Conservation (phyloP, 2,797 vertebrate genomes). For the Argya squamiceps region DNA sequence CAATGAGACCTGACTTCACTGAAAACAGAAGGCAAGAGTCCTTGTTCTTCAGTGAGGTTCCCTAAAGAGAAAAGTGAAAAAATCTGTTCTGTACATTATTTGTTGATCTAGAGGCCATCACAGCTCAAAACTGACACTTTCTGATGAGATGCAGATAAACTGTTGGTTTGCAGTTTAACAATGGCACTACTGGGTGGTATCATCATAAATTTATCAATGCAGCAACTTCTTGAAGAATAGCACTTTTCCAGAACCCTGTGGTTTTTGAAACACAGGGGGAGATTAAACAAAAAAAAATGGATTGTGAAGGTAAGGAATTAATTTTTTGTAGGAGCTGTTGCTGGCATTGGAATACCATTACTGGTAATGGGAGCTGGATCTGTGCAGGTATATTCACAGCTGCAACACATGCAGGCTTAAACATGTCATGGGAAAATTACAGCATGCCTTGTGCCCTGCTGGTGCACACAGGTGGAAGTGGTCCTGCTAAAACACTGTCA, state of each 20-base stretch:
- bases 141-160: not conserved
- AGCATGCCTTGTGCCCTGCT: not conserved
- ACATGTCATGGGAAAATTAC: not conserved
- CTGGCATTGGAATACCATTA: not conserved
- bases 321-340: not conserved
- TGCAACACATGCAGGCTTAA: not conserved
- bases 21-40: not conserved
- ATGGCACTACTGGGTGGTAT: not conserved
- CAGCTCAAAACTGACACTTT: not conserved
- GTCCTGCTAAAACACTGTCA: not conserved
- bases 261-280: not conserved
- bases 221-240: not conserved
- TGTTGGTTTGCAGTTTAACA: not conserved
- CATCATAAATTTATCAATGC: not conserved
- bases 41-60: not conserved
- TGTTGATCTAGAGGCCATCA: not conserved
- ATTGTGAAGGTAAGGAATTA: not conserved
- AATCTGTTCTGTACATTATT: not conserved
- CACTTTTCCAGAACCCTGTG: not conserved
- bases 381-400: not conserved
- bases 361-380: not conserved
- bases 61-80: not conserved
- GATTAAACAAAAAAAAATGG: not conserved
- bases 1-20: constrained; percentile 14
- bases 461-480: not conserved